Evolutionary conservation across 2,113 vertebrate species (phyloP).

Genomic region (Rhinolophus sinicus): DNA sequence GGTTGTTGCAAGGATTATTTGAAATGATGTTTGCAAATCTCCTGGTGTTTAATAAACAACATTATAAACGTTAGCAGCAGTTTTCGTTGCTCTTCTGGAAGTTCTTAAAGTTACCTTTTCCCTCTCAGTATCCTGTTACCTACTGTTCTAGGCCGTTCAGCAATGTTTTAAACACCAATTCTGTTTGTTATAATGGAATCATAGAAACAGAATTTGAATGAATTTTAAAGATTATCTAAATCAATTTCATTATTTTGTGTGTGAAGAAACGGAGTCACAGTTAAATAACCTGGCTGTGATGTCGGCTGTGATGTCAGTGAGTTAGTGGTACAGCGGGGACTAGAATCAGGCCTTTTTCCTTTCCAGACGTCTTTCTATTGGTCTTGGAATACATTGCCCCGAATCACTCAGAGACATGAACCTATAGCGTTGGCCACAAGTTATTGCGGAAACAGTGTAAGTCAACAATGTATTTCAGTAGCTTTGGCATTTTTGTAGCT

Average conservation of each 20-base stretch:
- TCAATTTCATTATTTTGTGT: background rate
- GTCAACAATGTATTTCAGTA: background rate
- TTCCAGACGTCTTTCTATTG: background rate
- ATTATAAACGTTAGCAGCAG: background rate
- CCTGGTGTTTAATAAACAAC: background rate
- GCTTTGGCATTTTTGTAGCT: background rate
- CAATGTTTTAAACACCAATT: constrained; percentile 15
- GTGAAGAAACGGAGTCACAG: background rate
- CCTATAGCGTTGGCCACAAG: background rate
- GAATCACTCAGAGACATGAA: background rate
- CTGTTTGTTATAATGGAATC: background rate
- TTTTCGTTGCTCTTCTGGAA: background rate
- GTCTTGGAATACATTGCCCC: background rate
- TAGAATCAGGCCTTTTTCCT: background rate
- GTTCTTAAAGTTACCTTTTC: background rate
- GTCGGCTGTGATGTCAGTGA: background rate
- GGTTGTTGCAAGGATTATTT: background rate
- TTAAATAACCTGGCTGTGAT: background rate
- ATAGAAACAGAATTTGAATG: constrained; percentile 26
- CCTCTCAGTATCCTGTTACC: background rate
- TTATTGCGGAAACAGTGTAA: background rate
- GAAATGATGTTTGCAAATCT: constrained; percentile 26
- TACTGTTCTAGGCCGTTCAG: background rate
- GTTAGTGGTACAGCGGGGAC: background rate
- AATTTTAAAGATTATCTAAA: background rate